These are phyloP conservation scores for Formicarius rufipectus DNA, from an alignment of 2,113 vertebrate species.

Conservation along the genomic window DNA sequence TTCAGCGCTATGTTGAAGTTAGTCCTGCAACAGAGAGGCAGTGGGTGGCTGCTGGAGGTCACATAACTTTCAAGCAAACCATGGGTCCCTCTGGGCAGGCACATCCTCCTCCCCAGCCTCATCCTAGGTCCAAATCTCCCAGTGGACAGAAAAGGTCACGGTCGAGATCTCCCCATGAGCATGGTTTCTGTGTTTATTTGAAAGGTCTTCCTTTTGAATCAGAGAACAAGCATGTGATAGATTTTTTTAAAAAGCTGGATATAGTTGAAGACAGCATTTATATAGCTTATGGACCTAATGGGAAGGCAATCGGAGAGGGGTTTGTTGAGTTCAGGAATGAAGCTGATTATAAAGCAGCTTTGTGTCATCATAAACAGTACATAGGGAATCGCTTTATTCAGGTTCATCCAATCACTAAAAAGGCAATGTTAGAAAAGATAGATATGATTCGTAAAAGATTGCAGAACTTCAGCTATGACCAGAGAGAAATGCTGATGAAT, in stretches of 20 bases:
- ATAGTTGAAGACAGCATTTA: constrained; percentile 96
- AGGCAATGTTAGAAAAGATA: constrained; percentile 97
- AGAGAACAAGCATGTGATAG: constrained; percentile 95
- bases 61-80: constrained; percentile 70
- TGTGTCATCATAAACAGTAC: constrained; percentile 96
- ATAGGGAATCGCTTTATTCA: constrained; percentile 98
- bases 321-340: constrained; percentile 96
- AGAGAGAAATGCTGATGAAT: constrained; percentile 83
- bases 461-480: constrained; percentile 86
- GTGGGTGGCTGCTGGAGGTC: constrained; percentile 86
- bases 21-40: constrained; percentile 92
- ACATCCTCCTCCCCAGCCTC: constrained; percentile 74
- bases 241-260: constrained; percentile 96
- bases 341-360: constrained; percentile 90
- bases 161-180: constrained; percentile 93
- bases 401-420: constrained; percentile 94
- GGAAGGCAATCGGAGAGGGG: constrained; percentile 95
- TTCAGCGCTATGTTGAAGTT: constrained; percentile 94
- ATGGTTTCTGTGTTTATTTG: constrained; percentile 93
- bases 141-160: constrained; percentile 83
- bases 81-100: constrained; percentile 76
- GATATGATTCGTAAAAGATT: constrained; percentile 90
- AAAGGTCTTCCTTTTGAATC: constrained; percentile 98
- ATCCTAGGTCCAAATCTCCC: constrained; percentile 79
- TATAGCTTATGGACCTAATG: constrained; percentile 94